Conservation (phyloP, 2,113 vertebrate genomes). For the Passer montanus region DNA sequence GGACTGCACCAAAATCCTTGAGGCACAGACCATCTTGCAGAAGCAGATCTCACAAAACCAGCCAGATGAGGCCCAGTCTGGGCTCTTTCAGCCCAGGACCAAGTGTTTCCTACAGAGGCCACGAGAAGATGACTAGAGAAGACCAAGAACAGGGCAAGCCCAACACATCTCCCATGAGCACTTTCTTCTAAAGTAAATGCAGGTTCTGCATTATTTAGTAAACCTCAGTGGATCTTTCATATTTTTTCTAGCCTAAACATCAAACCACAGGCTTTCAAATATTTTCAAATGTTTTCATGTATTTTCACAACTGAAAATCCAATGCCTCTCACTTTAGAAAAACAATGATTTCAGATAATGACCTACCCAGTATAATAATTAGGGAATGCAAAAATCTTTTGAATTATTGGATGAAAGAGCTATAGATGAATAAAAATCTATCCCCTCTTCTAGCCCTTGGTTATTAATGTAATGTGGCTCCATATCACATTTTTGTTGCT, state of each 20-base stretch:
- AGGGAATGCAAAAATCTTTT: background rate
- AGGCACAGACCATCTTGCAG: background rate
- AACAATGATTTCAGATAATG: background rate
- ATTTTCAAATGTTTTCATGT: background rate
- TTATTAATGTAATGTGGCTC: background rate
- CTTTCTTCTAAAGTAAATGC: background rate
- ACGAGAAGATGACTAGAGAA: background rate
- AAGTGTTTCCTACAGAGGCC: background rate
- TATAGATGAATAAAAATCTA: background rate
- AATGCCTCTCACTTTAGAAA: background rate
- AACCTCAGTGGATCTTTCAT: background rate
- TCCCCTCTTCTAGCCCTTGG: background rate
- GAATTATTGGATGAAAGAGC: background rate
- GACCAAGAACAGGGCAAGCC: background rate
- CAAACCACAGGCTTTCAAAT: background rate
- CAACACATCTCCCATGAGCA: background rate
- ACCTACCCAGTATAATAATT: background rate
- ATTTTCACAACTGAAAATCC: background rate
- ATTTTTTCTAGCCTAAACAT: background rate
- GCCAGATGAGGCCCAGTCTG: background rate
- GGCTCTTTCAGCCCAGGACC: background rate
- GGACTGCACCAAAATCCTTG: background rate
- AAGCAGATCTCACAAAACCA: background rate
- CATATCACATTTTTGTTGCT: background rate
- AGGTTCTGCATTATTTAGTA: background rate